These are phyloP conservation scores for Rostratula benghalensis DNA, from an alignment of 2,113 vertebrate species.

Conservation along the genomic window DNA sequence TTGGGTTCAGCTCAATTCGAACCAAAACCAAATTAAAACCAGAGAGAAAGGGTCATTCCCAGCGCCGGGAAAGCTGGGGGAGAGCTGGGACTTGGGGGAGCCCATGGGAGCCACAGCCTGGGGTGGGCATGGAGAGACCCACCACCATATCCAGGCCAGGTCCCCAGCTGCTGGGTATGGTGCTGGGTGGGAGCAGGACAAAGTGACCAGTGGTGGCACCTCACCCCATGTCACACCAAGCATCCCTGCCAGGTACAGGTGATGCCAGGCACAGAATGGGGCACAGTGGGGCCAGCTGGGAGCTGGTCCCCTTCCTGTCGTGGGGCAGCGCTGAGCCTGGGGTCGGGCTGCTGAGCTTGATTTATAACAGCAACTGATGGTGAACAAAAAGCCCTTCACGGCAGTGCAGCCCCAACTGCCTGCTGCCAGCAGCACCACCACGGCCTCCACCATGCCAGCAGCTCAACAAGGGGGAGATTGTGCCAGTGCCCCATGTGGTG, in stretches of 20 bases:
- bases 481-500: neutral
- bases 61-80: neutral
- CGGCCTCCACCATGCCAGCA: neutral
- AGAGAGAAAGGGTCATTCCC: neutral
- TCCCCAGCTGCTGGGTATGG: neutral
- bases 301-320: neutral
- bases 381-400: constrained; percentile 70
- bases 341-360: constrained; percentile 22
- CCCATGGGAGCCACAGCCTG: neutral
- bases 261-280: rapidly evolving
- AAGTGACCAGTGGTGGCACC: neutral
- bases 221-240: rapidly evolving
- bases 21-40: constrained; percentile 48
- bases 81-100: neutral
- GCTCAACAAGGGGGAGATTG: constrained; percentile 12
- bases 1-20: constrained; percentile 46
- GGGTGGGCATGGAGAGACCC: neutral
- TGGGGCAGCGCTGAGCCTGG: neutral
- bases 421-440: neutral
- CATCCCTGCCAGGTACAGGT: rapidly evolving
- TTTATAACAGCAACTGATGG: constrained; percentile 62
- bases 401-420: neutral
- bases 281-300: neutral
- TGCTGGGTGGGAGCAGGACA: neutral
- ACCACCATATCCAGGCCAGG: neutral